phyloP scores from a whole-genome alignment of 2,888 invertebrate genomes.

The Melinaea menophilus region DNA sequence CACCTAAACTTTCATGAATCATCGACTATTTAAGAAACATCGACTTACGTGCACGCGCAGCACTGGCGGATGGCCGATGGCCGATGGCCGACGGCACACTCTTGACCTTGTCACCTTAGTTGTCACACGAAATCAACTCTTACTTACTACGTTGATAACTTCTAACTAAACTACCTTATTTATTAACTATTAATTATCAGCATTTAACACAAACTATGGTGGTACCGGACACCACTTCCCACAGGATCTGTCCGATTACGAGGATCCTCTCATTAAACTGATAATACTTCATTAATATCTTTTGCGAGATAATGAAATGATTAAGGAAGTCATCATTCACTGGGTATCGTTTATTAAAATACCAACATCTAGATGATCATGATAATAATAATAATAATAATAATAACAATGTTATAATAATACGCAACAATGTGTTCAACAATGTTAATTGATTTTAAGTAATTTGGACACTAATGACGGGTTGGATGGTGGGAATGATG shows the following conservation, averaged over 20 bases:
- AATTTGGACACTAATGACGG: constrained; percentile 10
- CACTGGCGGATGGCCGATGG: constrained; percentile 39
- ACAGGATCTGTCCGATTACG: constrained; percentile 61
- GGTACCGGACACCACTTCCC: constrained; percentile 29
- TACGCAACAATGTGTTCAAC: too few relatives aligned
- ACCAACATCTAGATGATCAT: too few relatives aligned
- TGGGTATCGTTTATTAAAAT: not conserved
- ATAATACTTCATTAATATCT: constrained; percentile 59
- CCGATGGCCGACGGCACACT: not conserved
- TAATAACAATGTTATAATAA: too few relatives aligned
- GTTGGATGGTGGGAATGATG: constrained; percentile 34
- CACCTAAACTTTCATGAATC: constrained; percentile 55
- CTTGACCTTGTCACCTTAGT: not conserved
- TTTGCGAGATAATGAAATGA: constrained; percentile 60
- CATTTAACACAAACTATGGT: not conserved
- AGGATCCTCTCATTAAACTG: constrained; percentile 56
- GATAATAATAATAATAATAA: too few relatives aligned
- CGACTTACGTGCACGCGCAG: constrained; percentile 59
- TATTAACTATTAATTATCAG: not conserved
- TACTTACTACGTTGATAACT: too few relatives aligned
- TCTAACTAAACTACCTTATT: not conserved
- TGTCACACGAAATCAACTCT: too few relatives aligned
- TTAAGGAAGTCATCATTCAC: constrained; percentile 52
- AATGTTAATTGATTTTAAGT: constrained; percentile 11
- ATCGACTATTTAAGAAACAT: constrained; percentile 68